Base-by-base conservation (phyloP, 2,888 invertebrate species). In the Tipula unca region DNA sequence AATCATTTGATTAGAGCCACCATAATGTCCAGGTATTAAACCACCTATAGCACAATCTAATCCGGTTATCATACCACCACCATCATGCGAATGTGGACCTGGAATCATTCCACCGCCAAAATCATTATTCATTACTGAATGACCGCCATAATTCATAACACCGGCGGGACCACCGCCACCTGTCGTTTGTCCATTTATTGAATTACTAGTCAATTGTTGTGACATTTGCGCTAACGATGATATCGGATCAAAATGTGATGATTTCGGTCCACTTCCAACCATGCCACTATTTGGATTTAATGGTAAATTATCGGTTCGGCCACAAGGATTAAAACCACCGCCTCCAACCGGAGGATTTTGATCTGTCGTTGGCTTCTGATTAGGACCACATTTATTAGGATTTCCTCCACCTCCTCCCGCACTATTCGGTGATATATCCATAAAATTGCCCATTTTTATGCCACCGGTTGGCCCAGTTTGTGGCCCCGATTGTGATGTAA, bases 211-310 rank as follows among this genome's bases (percentile, higher is more conserved):
- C 87, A 98, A 91, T 89, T 97, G 97, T 89, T 98, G 97, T 87
- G 97, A 97, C 98, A 98, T 98, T 91, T 98, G 97, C 86, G 97
- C 97, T 89, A 98, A 92, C 8, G 97, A 98, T 85, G 97, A 96
- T 88, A 98, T 98, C 0, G 98, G 98, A 92, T 98, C 98, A 90
- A 98, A 98, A 89, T 94, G 96, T 89, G 93, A 92, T 89, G 91
- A 93, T 91, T 93, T 94, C 88, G 90, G 93, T 91, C 90, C 89
- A 87, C 88, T 89, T n/a, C 48, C 29, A 25, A 36, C 85, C n/a
- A 54, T 42, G 85, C 92, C 92, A 87, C 93, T 93, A 88, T 94
- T 94, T 0, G 94, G 94, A 90, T 94, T 94, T 69, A 94, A 89
- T 82, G 94, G 94, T 86, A 94, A 92, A 89, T 94, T 94, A 88